Conservation (phyloP, 2,797 vertebrate genomes). For the Enteromius thamalakanensis region DNA sequence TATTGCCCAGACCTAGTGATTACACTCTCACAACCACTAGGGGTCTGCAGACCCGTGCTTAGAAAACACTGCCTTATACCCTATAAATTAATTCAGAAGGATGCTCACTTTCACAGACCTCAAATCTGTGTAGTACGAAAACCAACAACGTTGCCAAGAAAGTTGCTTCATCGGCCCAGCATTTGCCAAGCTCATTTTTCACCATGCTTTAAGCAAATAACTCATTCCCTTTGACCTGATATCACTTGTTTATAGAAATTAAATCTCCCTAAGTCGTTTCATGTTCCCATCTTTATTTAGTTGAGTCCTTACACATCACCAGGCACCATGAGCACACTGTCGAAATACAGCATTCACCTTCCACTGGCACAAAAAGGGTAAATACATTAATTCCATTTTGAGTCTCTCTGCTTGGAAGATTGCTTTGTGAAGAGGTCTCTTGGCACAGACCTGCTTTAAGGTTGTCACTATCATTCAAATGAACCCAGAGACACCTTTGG, state of each 20-base stretch:
- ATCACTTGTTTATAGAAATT: conserved; percentile 53
- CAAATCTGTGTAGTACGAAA: neutral
- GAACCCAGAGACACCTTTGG: conserved; percentile 39
- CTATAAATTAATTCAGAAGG: neutral
- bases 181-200: conserved; percentile 40
- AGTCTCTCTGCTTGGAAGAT: conserved; percentile 43
- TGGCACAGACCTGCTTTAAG: conserved; percentile 44
- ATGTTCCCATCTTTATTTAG: conserved; percentile 46
- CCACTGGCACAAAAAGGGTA: conserved; percentile 42
- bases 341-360: conserved; percentile 34
- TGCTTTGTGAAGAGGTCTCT: conserved; percentile 44
- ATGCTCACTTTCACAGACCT: conserved; percentile 1
- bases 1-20: neutral
- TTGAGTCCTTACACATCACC: conserved; percentile 14
- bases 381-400: conserved; percentile 51
- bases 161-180: conserved; percentile 3
- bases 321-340: conserved; percentile 28
- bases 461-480: conserved; percentile 43
- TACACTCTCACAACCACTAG: neutral
- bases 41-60: neutral
- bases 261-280: conserved; percentile 33
- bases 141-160: conserved; percentile 33
- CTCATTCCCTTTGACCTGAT: conserved; percentile 44
- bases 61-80: neutral
- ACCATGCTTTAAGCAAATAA: conserved; percentile 36